A percentile compares a stretch with the other conserved stretches of the same genome.
Evolutionary conservation across 2,113 vertebrate genomes (phyloP).

Genomic region (Myrmecobius fasciatus): DNA sequence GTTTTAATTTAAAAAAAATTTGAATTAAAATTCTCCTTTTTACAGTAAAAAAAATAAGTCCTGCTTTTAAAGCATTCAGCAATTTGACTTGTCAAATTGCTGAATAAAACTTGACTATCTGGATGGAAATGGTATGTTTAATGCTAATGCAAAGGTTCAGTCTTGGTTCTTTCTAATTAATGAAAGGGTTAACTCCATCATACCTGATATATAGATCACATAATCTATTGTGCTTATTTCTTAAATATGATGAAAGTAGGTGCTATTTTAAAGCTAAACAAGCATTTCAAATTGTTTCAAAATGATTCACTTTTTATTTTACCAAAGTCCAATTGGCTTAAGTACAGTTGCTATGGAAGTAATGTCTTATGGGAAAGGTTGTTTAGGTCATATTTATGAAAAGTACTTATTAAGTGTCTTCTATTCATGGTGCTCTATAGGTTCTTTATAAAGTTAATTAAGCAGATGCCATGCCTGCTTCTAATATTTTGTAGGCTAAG

Average conservation of each 20-base stretch:
- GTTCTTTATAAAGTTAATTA: constrained; percentile 22
- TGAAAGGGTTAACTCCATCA: background rate
- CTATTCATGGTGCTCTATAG: background rate
- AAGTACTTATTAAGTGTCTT: constrained; percentile 36
- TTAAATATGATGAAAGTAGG: background rate
- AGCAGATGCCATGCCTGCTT: background rate
- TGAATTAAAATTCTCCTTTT: no score
- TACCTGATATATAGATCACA: background rate
- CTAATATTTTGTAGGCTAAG: constrained; percentile 5
- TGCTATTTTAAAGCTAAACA: background rate
- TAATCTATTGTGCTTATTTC: background rate
- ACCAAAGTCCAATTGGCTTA: constrained; percentile 8
- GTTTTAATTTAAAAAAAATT: no score
- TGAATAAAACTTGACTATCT: background rate
- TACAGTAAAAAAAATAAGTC: no score
- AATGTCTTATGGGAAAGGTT: constrained; percentile 25
- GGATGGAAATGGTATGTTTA: background rate
- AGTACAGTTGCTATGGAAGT: constrained; percentile 55
- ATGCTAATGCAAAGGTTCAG: background rate
- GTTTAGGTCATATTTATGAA: constrained; percentile 20
- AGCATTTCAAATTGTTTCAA: constrained; percentile 36
- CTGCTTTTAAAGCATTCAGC: background rate
- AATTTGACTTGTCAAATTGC: background rate
- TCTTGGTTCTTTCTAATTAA: background rate
- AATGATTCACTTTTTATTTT: constrained; percentile 44